Conservation (phyloP, 1,140 invertebrate species). For the Drosophila pallidifrons region DNA sequence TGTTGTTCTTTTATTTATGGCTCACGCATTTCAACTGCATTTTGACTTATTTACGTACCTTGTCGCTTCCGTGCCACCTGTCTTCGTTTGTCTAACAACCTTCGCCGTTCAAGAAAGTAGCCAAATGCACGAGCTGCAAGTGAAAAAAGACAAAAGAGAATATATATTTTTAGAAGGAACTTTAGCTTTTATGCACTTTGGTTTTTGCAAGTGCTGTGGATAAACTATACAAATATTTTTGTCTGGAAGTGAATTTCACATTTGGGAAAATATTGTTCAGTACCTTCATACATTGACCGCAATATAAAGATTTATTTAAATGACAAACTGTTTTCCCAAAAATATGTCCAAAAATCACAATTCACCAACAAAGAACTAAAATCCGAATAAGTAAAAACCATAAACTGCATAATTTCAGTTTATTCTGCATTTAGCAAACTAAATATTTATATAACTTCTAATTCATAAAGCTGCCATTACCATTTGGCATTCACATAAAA, state of each 20-base stretch:
- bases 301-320: too few species aligned
- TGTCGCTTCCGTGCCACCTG: slow-evolving; percentile 43
- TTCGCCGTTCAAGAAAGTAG: not conserved
- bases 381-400: too few species aligned
- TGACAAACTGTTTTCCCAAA: too few species aligned
- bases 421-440: too few species aligned
- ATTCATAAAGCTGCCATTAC: slow-evolving; percentile 20
- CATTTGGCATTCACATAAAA: slow-evolving; percentile 24
- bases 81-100: not conserved
- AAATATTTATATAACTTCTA: not conserved
- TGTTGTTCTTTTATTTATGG: slow-evolving; percentile 70
- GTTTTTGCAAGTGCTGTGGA: not conserved
- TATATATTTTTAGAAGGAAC: slow-evolving; percentile 41
- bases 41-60: slow-evolving; percentile 73
- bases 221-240: slow-evolving; percentile 18
- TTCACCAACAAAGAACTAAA: too few species aligned
- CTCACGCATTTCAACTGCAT: slow-evolving; percentile 53
- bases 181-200: slow-evolving; percentile 9
- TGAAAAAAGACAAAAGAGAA: slow-evolving; percentile 21
- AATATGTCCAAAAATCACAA: too few species aligned
- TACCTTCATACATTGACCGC: too few species aligned
- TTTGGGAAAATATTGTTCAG: too few species aligned
- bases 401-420: too few species aligned
- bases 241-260: too few species aligned
- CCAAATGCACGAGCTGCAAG: slow-evolving; percentile 21